Conservation (phyloP, 1,140 invertebrate species). For the Hylaeus anthracinus region DNA sequence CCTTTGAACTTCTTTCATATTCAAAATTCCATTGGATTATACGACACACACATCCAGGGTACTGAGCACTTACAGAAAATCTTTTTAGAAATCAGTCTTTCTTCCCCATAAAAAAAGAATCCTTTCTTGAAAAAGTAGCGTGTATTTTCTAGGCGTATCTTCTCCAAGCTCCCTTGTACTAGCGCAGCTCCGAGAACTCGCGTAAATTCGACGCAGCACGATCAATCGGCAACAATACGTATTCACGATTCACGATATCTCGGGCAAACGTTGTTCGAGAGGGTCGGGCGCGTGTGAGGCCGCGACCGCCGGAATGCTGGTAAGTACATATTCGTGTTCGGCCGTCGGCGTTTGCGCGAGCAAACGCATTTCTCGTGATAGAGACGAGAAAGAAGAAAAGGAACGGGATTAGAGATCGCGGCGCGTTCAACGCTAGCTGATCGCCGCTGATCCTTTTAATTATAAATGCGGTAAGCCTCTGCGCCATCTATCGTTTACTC, state of each 20-base stretch:
- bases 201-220: slow-evolving; percentile 8
- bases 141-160: background rate
- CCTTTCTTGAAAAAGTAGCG: too few relatives aligned
- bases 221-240: slow-evolving; percentile 45
- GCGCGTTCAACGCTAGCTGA: background rate
- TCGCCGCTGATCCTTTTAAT: slow-evolving; percentile 6
- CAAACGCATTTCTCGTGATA: slow-evolving; percentile 45
- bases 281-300: slow-evolving; percentile 9
- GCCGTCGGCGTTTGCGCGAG: slow-evolving; percentile 10
- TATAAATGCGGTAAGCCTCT: background rate
- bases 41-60: too few relatives aligned
- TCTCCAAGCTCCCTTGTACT: slow-evolving; percentile 19
- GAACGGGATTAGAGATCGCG: background rate
- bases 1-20: too few relatives aligned
- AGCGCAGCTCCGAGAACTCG: slow-evolving; percentile 4
- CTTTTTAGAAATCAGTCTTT: too few relatives aligned
- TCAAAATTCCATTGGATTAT: too few relatives aligned
- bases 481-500: background rate
- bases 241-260: slow-evolving; percentile 36
- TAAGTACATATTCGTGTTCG: slow-evolving; percentile 55
- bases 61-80: too few relatives aligned
- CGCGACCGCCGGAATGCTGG: slow-evolving; percentile 36
- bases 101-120: too few relatives aligned
- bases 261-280: background rate
- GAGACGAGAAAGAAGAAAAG: slow-evolving; percentile 29